Percentiles rank a stretch among this genome's conserved stretches.
Evolutionary conservation across 92 coral and sea anemone species (phyloP).

Genomic region (Epizoanthus rinbou): DNA sequence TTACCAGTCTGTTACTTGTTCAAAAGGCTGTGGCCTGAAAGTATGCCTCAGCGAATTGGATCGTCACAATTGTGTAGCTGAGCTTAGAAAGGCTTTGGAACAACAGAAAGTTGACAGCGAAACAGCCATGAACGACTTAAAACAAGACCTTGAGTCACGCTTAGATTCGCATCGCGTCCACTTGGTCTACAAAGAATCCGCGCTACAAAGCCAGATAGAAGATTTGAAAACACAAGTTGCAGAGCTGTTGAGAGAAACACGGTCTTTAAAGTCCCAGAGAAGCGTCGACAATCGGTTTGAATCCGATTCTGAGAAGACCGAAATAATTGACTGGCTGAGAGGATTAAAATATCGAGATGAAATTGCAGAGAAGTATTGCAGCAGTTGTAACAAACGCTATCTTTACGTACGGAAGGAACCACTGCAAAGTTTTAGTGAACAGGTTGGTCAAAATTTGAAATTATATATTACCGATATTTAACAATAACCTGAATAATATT

Average conservation of each 20-base stretch:
- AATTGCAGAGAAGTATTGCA: constrained; percentile 79
- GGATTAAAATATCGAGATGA: constrained; percentile 86
- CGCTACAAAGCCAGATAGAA: constrained; percentile 85
- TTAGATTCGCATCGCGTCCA: constrained; percentile 86
- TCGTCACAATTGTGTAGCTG: constrained; percentile 80
- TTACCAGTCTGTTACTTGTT: constrained; percentile 74
- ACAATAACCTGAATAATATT: not conserved
- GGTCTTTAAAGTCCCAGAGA: constrained; percentile 57
- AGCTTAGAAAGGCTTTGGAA: constrained; percentile 69
- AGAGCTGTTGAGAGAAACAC: constrained; percentile 72
- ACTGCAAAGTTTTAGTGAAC: constrained; percentile 75
- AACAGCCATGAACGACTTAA: constrained; percentile 51
- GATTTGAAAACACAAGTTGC: constrained; percentile 67
- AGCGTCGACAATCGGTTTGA: constrained; percentile 62
- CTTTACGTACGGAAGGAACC: constrained; percentile 83
- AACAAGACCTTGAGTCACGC: constrained; percentile 70
- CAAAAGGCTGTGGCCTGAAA: constrained; percentile 81
- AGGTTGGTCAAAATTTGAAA: constrained; percentile 45
- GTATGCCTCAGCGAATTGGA: constrained; percentile 75
- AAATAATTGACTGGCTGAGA: constrained; percentile 78
- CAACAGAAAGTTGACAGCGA: constrained; percentile 61
- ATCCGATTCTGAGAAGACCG: constrained; percentile 65
- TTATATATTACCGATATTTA: not conserved
- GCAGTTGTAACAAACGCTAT: constrained; percentile 81
- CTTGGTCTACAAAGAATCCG: constrained; percentile 88